Percentiles rank a stretch among this genome's conserved stretches.
These are phyloP conservation scores for Hemiscyllium ocellatum DNA, from an alignment of 2,113 vertebrate genomes.

Conservation along the genomic window DNA sequence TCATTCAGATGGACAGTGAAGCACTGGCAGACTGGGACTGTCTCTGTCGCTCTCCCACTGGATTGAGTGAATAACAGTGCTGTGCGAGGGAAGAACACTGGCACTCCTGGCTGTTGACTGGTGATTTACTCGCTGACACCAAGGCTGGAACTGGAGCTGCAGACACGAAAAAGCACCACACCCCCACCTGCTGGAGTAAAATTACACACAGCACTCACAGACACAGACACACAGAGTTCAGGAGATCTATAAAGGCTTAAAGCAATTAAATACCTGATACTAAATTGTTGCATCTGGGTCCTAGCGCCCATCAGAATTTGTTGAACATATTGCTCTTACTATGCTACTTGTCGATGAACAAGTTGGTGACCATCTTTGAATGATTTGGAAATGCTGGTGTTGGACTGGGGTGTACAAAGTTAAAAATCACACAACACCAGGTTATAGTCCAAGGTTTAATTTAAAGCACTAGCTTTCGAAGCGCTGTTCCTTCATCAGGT, in stretches of 20 bases:
- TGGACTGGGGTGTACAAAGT: no score
- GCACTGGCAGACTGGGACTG: neutral
- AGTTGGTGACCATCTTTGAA: neutral
- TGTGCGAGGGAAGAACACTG: neutral
- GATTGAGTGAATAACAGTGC: neutral
- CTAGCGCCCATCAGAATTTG: neutral
- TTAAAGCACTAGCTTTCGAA: no score
- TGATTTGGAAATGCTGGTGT: no score
- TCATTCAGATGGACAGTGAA: constrained; percentile 37
- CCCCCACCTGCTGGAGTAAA: constrained; percentile 42
- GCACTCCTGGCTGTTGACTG: constrained; percentile 51
- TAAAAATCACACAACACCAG: no score
- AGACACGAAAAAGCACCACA: constrained; percentile 43
- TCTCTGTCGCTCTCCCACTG: neutral
- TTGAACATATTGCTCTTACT: neutral
- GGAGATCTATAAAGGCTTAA: constrained; percentile 1
- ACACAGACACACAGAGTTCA: neutral
- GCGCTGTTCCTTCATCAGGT: no score
- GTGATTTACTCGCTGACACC: constrained; percentile 45
- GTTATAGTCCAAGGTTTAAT: no score
- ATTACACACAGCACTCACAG: neutral
- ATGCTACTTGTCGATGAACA: neutral
- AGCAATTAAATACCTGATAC: neutral
- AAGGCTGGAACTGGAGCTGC: constrained; percentile 42
- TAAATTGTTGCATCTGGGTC: neutral